Evolutionary conservation across 2,888 invertebrate species (phyloP).

Genomic region (Crepidodera aurea): DNA sequence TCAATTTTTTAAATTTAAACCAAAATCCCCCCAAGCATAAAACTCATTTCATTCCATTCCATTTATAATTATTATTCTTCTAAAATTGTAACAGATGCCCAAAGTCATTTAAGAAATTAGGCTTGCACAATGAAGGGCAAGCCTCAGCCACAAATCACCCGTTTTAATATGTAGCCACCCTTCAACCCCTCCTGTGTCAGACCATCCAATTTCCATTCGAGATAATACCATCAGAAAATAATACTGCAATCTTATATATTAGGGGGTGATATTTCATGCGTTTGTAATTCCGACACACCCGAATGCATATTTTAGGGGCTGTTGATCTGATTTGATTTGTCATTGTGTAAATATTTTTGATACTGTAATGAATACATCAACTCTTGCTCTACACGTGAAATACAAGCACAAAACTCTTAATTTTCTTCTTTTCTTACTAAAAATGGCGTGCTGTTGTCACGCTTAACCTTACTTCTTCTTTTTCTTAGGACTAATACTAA

Average conservation of each 20-base stretch:
- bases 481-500: too few relatives aligned
- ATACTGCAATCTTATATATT: constrained; percentile 26
- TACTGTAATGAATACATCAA: too few relatives aligned
- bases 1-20: too few relatives aligned
- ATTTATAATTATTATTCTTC: neutral
- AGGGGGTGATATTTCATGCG: constrained; percentile 24
- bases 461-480: too few relatives aligned
- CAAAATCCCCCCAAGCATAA: too few relatives aligned
- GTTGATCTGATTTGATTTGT: constrained; percentile 5
- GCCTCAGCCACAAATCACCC: constrained; percentile 53
- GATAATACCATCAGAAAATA: constrained; percentile 16
- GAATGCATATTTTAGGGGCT: constrained; percentile 11
- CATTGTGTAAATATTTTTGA: neutral
- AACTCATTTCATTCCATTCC: neutral
- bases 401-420: too few relatives aligned
- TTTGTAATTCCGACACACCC: constrained; percentile 4
- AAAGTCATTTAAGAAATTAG: constrained; percentile 17
- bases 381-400: neutral
- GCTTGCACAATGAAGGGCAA: constrained; percentile 39
- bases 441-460: too few relatives aligned
- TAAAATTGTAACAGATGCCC: constrained; percentile 19
- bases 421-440: too few relatives aligned
- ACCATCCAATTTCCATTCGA: constrained; percentile 6
- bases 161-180: constrained; percentile 51
- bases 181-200: neutral